A percentile compares a stretch with the other conserved stretches of the same genome.
Conservation (phyloP, 1,140 invertebrate species). For the Araneus ventricosus region DNA sequence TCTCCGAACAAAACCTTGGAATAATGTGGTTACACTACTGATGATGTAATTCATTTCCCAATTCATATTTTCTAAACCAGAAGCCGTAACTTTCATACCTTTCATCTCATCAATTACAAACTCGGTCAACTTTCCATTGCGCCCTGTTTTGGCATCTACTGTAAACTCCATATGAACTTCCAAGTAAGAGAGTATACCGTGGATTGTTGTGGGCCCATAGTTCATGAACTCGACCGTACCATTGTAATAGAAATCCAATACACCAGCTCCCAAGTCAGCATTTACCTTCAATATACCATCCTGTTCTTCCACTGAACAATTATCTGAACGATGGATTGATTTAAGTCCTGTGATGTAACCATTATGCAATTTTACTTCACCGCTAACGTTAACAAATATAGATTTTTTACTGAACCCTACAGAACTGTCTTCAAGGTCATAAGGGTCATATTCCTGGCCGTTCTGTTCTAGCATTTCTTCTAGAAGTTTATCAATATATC, state of each 20-base stretch:
- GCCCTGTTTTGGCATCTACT: slow-evolving; percentile 53
- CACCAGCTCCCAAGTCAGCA: slow-evolving; percentile 66
- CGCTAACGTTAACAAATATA: slow-evolving; percentile 51
- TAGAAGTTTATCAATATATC: slow-evolving; percentile 57
- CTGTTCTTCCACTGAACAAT: slow-evolving; percentile 53
- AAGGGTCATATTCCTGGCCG: slow-evolving; percentile 69
- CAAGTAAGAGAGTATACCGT: slow-evolving; percentile 25
- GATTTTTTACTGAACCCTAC: slow-evolving; percentile 59
- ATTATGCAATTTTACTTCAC: slow-evolving; percentile 66
- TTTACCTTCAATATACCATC: slow-evolving; percentile 34
- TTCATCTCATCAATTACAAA: slow-evolving; percentile 67
- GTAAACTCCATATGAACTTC: slow-evolving; percentile 65
- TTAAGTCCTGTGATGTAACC: slow-evolving; percentile 60
- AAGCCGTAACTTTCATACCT: slow-evolving; percentile 54
- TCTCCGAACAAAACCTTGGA: slow-evolving; percentile 38
- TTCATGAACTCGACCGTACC: slow-evolving; percentile 66
- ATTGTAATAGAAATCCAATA: slow-evolving; percentile 51
- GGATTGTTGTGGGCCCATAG: slow-evolving; percentile 44
- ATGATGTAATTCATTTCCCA: slow-evolving; percentile 58
- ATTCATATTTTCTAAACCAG: slow-evolving; percentile 62
- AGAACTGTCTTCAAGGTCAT: slow-evolving; percentile 53
- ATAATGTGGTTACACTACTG: slow-evolving; percentile 17
- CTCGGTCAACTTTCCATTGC: slow-evolving; percentile 14
- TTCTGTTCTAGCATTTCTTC: slow-evolving; percentile 51
- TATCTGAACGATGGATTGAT: slow-evolving; percentile 52